These are phyloP conservation scores for Marcusenius ussheri DNA, from an alignment of 2,113 vertebrate species.

Conservation along the genomic window DNA sequence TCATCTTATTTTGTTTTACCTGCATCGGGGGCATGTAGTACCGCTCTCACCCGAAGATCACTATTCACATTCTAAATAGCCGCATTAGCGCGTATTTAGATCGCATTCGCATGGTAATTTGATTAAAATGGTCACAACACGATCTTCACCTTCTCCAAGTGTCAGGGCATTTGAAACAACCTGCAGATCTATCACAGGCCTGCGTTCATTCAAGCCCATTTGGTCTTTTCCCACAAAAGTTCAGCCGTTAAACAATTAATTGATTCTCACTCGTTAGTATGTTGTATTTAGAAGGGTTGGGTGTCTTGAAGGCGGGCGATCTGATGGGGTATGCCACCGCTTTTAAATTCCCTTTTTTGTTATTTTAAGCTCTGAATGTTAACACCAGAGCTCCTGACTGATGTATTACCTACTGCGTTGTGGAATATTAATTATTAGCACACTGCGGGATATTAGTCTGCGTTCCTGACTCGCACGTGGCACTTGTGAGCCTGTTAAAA, in stretches of 20 bases:
- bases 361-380: neutral
- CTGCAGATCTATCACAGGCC: neutral
- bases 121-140: neutral
- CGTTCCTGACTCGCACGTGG: neutral
- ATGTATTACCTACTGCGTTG: neutral
- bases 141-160: too few species aligned
- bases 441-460: neutral
- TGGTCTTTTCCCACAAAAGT: neutral
- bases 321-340: neutral
- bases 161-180: neutral
- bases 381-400: neutral
- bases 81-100: too few species aligned
- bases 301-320: neutral
- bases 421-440: conserved; percentile 14
- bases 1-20: too few species aligned
- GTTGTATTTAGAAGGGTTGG: neutral
- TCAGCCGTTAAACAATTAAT: neutral
- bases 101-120: too few species aligned
- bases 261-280: neutral
- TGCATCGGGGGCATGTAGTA: too few species aligned
- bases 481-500: neutral
- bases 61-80: too few species aligned
- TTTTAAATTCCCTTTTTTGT: neutral
- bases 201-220: neutral
- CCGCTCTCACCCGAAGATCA: too few species aligned